A percentile compares a stretch with the other conserved stretches of the same genome.
These are phyloP conservation scores for Ceyx margarethae DNA, from an alignment of 2,113 vertebrate species.

Conservation along the genomic window DNA sequence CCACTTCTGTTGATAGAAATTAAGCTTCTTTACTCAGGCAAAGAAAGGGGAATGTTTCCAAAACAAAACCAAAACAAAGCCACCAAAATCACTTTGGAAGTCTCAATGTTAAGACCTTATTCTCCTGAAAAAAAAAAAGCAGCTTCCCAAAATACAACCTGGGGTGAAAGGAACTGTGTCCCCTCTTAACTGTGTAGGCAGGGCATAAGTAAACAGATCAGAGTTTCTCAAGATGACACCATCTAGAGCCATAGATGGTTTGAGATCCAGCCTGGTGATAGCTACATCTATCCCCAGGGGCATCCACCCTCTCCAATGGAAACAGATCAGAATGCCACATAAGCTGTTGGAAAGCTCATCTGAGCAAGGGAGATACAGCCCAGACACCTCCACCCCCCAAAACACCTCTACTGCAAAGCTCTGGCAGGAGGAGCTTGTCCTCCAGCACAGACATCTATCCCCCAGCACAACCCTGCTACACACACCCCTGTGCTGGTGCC, in stretches of 20 bases:
- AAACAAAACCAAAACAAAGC: neutral
- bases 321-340: rapidly evolving
- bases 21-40: neutral
- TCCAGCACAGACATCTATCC: too few relatives aligned
- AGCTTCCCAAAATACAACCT: neutral
- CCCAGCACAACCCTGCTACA: rapidly evolving
- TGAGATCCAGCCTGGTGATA: rapidly evolving
- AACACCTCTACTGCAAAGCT: neutral
- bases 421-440: rapidly evolving
- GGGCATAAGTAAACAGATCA: neutral
- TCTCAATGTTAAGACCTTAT: neutral
- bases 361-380: neutral
- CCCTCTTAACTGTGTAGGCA: neutral
- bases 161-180: neutral
- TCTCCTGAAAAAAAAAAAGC: neutral
- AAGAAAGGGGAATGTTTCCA: neutral
- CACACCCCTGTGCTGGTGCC: neutral
- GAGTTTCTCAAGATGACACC: neutral
- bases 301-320: neutral
- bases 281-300: neutral
- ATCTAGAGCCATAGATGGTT: rapidly evolving
- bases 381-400: neutral
- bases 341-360: neutral
- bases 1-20: neutral
- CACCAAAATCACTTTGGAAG: neutral